These are phyloP conservation scores for Drosophila sordidapex DNA, from an alignment of 2,888 invertebrate species.

Conservation along the genomic window DNA sequence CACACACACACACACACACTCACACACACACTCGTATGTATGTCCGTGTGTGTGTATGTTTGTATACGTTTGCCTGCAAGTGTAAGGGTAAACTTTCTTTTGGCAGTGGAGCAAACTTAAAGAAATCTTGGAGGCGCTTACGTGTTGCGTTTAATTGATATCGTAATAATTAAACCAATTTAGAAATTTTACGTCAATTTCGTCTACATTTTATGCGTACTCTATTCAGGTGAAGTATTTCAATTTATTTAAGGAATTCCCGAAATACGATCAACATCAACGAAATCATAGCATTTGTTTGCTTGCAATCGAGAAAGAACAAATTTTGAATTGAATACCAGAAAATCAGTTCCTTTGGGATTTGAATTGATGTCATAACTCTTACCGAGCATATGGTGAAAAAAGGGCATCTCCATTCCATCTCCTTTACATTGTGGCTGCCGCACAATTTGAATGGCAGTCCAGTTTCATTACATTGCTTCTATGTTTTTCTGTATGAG, in stretches of 20 bases:
- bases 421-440: not conserved
- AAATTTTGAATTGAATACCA: not conserved
- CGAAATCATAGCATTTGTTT: not conserved
- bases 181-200: slow-evolving; percentile 16
- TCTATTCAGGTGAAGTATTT: not conserved
- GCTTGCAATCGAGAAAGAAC: not conserved
- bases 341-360: not conserved
- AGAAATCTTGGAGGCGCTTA: slow-evolving; percentile 25
- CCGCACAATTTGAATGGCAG: slow-evolving; percentile 6
- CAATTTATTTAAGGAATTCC: not conserved
- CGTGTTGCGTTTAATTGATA: slow-evolving; percentile 66
- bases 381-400: not conserved
- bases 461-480: slow-evolving; percentile 8
- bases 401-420: not conserved
- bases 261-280: not conserved
- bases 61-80: slow-evolving; percentile 5
- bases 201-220: not conserved
- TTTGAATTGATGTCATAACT: not conserved
- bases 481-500: slow-evolving; percentile 6
- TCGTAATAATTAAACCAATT: slow-evolving; percentile 53
- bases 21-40: not conserved
- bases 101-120: slow-evolving; percentile 40
- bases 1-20: not conserved
- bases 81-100: slow-evolving; percentile 48
- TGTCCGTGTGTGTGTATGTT: not conserved